Evolutionary conservation across 2,113 vertebrate species (phyloP), one percentile per base, ranked within the genome.

Genomic region (Ceratotherium simum): DNA sequence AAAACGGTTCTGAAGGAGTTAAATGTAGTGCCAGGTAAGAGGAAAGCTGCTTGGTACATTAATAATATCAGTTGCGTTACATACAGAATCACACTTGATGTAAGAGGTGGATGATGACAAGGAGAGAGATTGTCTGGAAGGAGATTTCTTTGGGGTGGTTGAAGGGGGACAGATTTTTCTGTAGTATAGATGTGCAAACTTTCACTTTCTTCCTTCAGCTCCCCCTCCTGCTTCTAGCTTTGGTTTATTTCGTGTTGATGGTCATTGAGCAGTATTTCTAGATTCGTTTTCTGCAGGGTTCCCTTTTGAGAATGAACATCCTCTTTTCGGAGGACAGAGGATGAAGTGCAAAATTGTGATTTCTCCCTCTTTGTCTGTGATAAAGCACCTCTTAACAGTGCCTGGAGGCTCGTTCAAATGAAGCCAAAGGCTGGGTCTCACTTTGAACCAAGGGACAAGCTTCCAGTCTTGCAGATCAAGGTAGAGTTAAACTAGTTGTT

Each of bases 401-500:
- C 75, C 94, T 94, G 23, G 65, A 96, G 90, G 27, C 75, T 92
- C 79, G 51, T 23, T 91, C 70, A 73, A 65, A 95, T 70, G 90
- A 92, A 97, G 87, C 42, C 60, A 69, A 87, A 96, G 78, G 27
- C 78, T 94, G 69, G 90, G 78, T 95, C 90, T 98, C 97, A 95
- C 83, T 97, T 94, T 97, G 96, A 98, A 97, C 85, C 90, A 70
- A 92, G 96, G 76, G 73, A 87, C 95, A 91, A 95, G 92, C 72
- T 89, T 97, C 96, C 51, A 86, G 82, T 94, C 95, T 97, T 86
- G 87, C 97, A 98, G 98, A 98, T 98, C 98, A 98, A 98, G 98
- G 98, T 98, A 98, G 97, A 98, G 96, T 98, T 98, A 98, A 98
- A 98, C 95, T 98, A 98, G 97, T 95, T 98, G 96, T 96, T 99